Evolutionary conservation across 1,140 invertebrate species (phyloP).

Genomic region (Bombus terrestris): DNA sequence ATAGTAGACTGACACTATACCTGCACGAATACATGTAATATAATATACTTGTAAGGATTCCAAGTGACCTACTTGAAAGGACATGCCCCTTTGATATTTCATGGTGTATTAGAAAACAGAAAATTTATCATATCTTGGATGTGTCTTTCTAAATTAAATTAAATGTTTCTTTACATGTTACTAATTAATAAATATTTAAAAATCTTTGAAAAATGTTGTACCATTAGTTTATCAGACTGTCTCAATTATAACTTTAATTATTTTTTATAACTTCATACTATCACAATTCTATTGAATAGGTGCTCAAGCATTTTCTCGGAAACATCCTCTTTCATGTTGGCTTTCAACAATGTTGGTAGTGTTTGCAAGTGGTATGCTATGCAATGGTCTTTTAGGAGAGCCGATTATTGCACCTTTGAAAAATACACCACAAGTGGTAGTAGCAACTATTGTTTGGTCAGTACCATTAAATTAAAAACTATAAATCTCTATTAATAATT

Average conservation of each 20-base stretch:
- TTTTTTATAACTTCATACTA: background rate
- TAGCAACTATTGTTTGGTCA: slow-evolving; percentile 97
- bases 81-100: slow-evolving; percentile 21
- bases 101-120: slow-evolving; percentile 28
- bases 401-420: slow-evolving; percentile 97
- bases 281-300: slow-evolving; percentile 83
- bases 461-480: slow-evolving; percentile 58
- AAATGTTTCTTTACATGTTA: background rate
- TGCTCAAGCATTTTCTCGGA: slow-evolving; percentile 95
- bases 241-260: background rate
- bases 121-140: background rate
- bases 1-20: slow-evolving; percentile 6
- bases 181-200: background rate
- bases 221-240: background rate
- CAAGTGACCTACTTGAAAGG: slow-evolving; percentile 60
- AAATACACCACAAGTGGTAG: slow-evolving; percentile 94
- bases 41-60: slow-evolving; percentile 63
- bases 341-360: slow-evolving; percentile 99
- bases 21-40: background rate
- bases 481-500: background rate
- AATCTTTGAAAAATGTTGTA: background rate
- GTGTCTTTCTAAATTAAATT: background rate
- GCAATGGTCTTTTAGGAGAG: slow-evolving; percentile 97
- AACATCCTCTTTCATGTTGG: slow-evolving; percentile 99
- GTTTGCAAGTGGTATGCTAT: slow-evolving; percentile 97